These are phyloP conservation scores for Ferdinandea cuprea DNA, from an alignment of 2,888 invertebrate species.

Conservation along the genomic window DNA sequence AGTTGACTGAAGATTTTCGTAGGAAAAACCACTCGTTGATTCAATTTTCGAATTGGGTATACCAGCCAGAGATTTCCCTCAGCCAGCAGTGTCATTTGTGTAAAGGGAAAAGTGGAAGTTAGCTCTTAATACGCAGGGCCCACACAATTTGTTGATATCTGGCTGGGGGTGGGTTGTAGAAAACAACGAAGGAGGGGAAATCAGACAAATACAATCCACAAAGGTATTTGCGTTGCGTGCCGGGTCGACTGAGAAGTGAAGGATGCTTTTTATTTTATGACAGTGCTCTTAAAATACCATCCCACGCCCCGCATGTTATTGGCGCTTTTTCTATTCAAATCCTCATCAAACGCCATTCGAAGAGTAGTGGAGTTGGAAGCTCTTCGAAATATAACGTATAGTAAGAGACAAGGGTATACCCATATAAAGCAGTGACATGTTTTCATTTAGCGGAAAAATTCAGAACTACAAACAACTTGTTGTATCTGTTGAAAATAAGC, in stretches of 20 bases:
- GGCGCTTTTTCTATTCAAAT: no score
- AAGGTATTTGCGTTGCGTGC: constrained; percentile 11
- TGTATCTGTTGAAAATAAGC: not conserved
- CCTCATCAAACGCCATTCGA: no score
- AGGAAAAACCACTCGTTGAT: constrained; percentile 72
- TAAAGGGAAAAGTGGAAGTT: constrained; percentile 63
- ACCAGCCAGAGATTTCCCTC: constrained; percentile 19
- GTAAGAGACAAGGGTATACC: constrained; percentile 21
- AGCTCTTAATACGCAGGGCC: constrained; percentile 46
- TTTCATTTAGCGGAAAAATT: constrained; percentile 17
- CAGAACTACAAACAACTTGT: constrained; percentile 4
- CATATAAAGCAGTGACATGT: not conserved
- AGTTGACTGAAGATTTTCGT: constrained; percentile 67
- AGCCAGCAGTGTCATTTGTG: constrained; percentile 7
- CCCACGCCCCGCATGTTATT: not conserved
- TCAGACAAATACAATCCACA: constrained; percentile 33
- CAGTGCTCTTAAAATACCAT: not conserved
- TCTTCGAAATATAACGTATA: no score
- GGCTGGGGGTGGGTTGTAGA: constrained; percentile 58
- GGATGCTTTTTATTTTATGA: constrained; percentile 8
- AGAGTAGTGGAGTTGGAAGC: no score
- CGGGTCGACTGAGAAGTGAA: not conserved
- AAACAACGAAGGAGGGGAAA: constrained; percentile 59
- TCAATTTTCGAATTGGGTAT: constrained; percentile 47
- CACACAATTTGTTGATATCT: constrained; percentile 30